A percentile compares a stretch with the other conserved stretches of the same genome.
Evolutionary conservation across 2,113 vertebrate species (phyloP).

Genomic region (Lepus americanus): DNA sequence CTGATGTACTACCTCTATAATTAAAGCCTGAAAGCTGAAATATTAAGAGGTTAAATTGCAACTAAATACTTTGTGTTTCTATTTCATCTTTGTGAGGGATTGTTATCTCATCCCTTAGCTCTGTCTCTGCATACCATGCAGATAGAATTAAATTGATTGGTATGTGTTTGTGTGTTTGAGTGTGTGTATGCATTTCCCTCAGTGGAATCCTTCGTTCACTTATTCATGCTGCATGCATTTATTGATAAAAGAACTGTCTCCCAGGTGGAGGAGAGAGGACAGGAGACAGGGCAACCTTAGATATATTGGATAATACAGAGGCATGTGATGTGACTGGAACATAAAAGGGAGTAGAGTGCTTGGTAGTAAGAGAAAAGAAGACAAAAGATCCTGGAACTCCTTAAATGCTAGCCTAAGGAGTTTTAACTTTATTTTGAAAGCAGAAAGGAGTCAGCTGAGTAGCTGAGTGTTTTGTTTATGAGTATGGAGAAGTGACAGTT

Average conservation of each 20-base stretch:
- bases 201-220: neutral
- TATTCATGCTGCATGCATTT: neutral
- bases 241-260: slow-evolving; percentile 3
- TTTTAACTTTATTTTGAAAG: neutral
- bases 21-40: slow-evolving; percentile 28
- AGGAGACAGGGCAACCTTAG: neutral
- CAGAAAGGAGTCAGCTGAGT: neutral
- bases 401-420: neutral
- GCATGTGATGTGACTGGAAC: neutral
- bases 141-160: neutral
- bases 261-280: neutral
- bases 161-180: neutral
- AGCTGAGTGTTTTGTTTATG: no score
- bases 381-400: neutral
- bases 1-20: neutral
- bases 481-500: neutral
- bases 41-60: neutral
- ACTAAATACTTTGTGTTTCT: neutral
- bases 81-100: slow-evolving; percentile 27
- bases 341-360: no score
- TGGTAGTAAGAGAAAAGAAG: neutral
- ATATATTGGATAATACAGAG: neutral
- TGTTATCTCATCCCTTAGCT: neutral
- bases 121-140: neutral
- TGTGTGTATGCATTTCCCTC: neutral